Evolutionary conservation across 23 tunicate genomes (phyloP).

Genomic region (Corella eumyota): DNA sequence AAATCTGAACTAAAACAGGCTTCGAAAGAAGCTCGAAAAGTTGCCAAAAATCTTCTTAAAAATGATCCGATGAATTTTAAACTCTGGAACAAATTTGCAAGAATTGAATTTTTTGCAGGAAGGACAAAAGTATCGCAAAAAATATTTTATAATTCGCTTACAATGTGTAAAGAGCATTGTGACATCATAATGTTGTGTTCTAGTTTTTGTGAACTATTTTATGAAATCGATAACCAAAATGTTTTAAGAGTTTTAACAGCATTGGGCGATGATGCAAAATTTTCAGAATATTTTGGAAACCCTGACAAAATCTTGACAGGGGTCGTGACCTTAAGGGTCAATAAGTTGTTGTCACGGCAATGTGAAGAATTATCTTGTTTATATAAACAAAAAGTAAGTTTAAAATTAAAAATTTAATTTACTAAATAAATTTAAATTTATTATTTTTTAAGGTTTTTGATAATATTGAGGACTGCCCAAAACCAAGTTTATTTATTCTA

Average conservation of each 20-base stretch:
- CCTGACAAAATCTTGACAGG: slow-evolving; percentile 17
- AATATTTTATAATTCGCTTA: slow-evolving; percentile 23
- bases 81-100: slow-evolving; percentile 62
- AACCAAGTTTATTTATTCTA: slow-evolving; percentile 11
- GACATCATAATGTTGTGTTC: slow-evolving; percentile 24
- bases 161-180: slow-evolving; percentile 30
- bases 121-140: slow-evolving; percentile 38
- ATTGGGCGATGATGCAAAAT: slow-evolving; percentile 38
- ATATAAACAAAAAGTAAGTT: too few relatives aligned
- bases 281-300: slow-evolving; percentile 19
- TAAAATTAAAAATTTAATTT: too few relatives aligned
- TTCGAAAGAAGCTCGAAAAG: slow-evolving; percentile 62
- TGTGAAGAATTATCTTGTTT: slow-evolving; percentile 49
- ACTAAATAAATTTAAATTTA: too few relatives aligned
- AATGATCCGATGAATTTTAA: slow-evolving; percentile 27
- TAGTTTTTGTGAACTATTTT: slow-evolving; percentile 8
- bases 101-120: slow-evolving; percentile 37
- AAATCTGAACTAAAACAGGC: slow-evolving; percentile 24
- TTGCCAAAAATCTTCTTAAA: slow-evolving; percentile 31
- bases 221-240: slow-evolving; percentile 1
- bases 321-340: slow-evolving; percentile 18
- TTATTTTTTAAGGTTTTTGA: not conserved
- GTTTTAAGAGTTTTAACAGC: slow-evolving; percentile 20
- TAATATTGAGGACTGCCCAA: not conserved
- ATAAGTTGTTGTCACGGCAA: slow-evolving; percentile 14